Percentiles rank a stretch among this genome's conserved stretches.
phyloP scores from a whole-genome alignment of 2,797 vertebrate genomes.

The Enteromius mattozi region DNA sequence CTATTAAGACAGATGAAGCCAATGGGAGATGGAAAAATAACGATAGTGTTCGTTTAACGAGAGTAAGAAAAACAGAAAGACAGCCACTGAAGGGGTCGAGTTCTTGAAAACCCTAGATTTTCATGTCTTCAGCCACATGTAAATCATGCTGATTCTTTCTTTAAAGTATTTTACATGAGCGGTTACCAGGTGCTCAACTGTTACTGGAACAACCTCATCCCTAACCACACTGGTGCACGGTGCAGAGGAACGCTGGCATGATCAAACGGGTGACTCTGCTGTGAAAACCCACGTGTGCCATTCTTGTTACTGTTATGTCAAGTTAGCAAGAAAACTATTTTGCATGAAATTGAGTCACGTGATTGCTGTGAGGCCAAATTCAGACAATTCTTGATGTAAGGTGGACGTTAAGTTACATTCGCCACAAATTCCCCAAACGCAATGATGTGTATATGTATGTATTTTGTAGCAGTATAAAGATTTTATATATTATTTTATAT shows the following conservation, averaged over 20 bases:
- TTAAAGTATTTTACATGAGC: conserved; percentile 61
- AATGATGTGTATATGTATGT: neutral
- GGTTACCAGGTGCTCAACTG: conserved; percentile 74
- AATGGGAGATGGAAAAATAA: conserved; percentile 1
- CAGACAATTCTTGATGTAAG: neutral
- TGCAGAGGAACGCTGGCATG: conserved; percentile 63
- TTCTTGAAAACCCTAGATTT: conserved; percentile 7
- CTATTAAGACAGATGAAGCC: neutral
- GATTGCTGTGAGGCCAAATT: neutral
- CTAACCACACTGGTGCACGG: conserved; percentile 72
- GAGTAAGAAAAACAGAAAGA: neutral
- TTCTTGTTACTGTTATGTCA: conserved; percentile 31
- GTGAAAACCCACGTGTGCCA: conserved; percentile 38
- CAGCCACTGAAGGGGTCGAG: neutral
- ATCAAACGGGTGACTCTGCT: conserved; percentile 51
- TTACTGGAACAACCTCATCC: conserved; percentile 65
- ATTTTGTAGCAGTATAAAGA: neutral
- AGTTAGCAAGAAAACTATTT: conserved; percentile 34
- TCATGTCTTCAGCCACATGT: conserved; percentile 36
- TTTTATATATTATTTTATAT: neutral
- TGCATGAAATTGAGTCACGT: conserved; percentile 12
- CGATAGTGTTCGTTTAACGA: neutral
- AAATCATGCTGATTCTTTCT: conserved; percentile 52
- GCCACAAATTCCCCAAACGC: neutral
- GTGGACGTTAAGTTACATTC: neutral